Evolutionary conservation across 2,797 vertebrate genomes (phyloP).

Genomic region (Dicrostonyx torquatus): DNA sequence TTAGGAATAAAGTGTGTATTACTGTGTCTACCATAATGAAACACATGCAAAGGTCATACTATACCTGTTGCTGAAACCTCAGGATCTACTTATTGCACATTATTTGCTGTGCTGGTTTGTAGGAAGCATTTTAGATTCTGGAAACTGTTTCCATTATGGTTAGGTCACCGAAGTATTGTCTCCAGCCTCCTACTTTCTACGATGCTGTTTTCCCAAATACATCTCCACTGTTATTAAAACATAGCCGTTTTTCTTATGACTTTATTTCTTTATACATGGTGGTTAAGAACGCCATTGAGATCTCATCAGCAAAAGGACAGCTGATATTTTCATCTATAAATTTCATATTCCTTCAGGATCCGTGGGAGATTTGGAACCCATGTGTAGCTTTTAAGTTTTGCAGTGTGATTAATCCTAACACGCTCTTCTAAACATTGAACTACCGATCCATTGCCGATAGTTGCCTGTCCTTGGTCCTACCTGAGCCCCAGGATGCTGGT

Average conservation of each 20-base stretch:
- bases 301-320: background rate
- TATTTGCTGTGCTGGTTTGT: background rate
- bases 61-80: background rate
- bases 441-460: background rate
- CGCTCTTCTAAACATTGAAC: background rate
- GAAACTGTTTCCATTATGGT: background rate
- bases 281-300: background rate
- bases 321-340: background rate
- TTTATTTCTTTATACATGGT: background rate
- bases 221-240: conserved; percentile 32
- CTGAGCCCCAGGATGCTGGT: background rate
- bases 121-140: background rate
- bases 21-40: background rate
- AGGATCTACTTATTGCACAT: background rate
- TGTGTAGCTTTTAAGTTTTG: background rate
- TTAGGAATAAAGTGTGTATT: background rate
- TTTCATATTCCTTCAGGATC: background rate
- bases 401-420: background rate
- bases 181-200: background rate
- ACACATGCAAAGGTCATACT: background rate
- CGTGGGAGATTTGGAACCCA: background rate
- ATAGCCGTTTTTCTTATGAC: background rate
- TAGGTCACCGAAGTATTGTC: conserved; percentile 1
- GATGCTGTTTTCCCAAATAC: background rate
- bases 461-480: background rate